Base-by-base conservation (phyloP, 2,888 invertebrate genomes). In the Drosophila robusta region DNA sequence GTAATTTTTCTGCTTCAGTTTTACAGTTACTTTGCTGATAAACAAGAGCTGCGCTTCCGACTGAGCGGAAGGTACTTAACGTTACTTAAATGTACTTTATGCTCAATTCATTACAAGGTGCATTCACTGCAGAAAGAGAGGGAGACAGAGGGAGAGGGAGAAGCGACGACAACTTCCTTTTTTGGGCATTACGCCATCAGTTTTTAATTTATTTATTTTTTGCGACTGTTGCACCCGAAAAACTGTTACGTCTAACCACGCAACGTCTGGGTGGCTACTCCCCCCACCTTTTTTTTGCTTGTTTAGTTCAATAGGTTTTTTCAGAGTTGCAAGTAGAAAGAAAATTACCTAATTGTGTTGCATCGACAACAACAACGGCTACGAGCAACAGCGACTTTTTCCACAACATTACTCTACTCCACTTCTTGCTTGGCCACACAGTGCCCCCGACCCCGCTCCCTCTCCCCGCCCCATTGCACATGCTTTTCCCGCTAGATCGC, bases 271-370 rank as follows among this genome's bases (percentile, higher is more conserved):
- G 14, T 46, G 42, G 44, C n/a, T 46, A 14, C 24, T 36, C 51
- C 32, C 18, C 9, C 34, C 16, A 14, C 38, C 0, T 18, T 18
- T 18, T 18, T 18, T 18, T 18, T 29, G 26, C 8, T 29, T 8
- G 8, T 29, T 29, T 9, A 29, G 42, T 75, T 87, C 72, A 75
- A 78, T 74, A 66, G 65, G 66, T 58, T 57, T 65, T 42, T 49
- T 11, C 18, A 44, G 22, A 39, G 60, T 63, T 41, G 72, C 64
- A 61, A 86, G 82, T 77, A 87, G 85, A 78, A 85, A 78, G 76
- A 71, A 83, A 90, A 89, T 89, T 89, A 89, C 89, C 90, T 89
- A 89, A 89, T 89, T 89, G 89, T 88, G 78, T 86, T 85, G 87
- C 83, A 81, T 82, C 70, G 83, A 68, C 83, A 72, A 66, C 61